Conservation (phyloP, 2,888 invertebrate genomes). For the Temnothorax rugatulus region DNA sequence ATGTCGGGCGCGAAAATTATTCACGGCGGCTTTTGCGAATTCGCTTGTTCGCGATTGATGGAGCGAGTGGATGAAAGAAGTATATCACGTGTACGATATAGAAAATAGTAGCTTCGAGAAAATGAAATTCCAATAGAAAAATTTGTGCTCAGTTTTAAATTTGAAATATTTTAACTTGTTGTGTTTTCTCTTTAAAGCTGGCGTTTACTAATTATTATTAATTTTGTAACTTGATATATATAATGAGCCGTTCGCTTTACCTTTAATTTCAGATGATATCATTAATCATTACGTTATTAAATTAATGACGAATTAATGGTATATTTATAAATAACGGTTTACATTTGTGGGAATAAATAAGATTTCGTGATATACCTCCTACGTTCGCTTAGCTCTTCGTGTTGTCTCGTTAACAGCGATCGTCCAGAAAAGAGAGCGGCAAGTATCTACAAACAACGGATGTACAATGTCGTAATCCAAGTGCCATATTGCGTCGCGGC, state of each 20-base stretch:
- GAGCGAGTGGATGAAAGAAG: constrained; percentile 2
- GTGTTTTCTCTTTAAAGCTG: background rate
- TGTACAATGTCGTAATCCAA: constrained; percentile 44
- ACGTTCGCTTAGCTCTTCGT: constrained; percentile 22
- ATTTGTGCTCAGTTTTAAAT: background rate
- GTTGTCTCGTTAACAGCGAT: constrained; percentile 22
- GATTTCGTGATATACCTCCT: constrained; percentile 15
- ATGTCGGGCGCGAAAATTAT: constrained; percentile 29
- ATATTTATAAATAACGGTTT: background rate
- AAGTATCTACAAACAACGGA: constrained; percentile 34
- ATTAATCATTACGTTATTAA: background rate
- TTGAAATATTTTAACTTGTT: background rate
- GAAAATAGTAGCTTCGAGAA: background rate
- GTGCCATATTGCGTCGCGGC: constrained; percentile 51
- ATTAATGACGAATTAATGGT: background rate
- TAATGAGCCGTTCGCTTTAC: background rate
- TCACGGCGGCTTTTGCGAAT: constrained; percentile 34
- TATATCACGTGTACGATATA: background rate
- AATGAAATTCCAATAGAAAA: background rate
- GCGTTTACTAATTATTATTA: background rate
- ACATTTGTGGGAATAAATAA: background rate
- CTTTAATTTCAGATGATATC: background rate
- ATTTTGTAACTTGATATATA: background rate
- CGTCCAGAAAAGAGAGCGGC: constrained; percentile 32
- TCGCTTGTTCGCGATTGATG: constrained; percentile 8